Evolutionary conservation across 2,888 invertebrate genomes (phyloP), one percentile per base, ranked within the genome.

Genomic region (Patella depressa): DNA sequence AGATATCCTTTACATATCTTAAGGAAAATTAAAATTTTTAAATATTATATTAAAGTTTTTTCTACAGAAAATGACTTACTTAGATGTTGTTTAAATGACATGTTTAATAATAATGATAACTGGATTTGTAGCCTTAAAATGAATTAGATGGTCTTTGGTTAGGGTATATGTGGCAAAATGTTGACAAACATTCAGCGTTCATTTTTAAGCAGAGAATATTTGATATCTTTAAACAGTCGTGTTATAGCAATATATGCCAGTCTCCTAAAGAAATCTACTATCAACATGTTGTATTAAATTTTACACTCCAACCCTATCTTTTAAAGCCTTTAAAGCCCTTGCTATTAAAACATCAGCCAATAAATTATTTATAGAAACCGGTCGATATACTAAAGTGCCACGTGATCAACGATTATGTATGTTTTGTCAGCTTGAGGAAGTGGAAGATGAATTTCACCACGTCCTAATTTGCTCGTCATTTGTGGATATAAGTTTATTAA

Each of bases 301-400:
- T 59, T 59, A n/a, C 59, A 59, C 59, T 59, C 59, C 59, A 59
- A 59, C 17, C n/a, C 19, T 59, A 59, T 59, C 59, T 59, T 59
- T 59, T 59, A 59, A 59, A 14, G 19, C 59, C 14, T 59, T 7
- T 59, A 59, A 59, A 59, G 17, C 19, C 59, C 5, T 5, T 19
- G 17, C 2, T 59, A 15, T 59, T 59, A 19, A 59, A 59, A 59
- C 19, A 59, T 59, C 17, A 29, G 29, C 29, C 29, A 2, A 29
- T 3, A 29, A 29, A 29, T 29, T 29, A 59, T 59, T 15, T n/a
- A 59, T 59, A 59, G 59, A 59, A 59, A 59, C 59, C 15, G 59
- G 59, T 15, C 59, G 59, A 59, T 59, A 59, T 19, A 59, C 59
- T 59, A 59, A 59, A 15, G 19, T 59, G 17, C 59, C 59, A 59